Conservation (phyloP, 1,140 invertebrate genomes). For the Drosophila orosa region DNA sequence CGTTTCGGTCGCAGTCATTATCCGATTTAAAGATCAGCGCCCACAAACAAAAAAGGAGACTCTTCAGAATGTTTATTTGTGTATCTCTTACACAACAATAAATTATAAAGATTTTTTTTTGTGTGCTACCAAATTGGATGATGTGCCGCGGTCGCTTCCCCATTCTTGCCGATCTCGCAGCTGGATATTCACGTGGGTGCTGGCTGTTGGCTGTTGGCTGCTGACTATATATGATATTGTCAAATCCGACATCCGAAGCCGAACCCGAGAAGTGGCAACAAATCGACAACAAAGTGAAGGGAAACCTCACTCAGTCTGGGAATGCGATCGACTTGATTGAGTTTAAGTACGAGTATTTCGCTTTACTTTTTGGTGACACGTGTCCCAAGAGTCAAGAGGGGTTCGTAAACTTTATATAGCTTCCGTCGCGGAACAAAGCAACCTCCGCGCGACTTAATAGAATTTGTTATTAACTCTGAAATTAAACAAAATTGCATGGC, state of each 20-base stretch:
- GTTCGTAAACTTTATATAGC: slow-evolving; percentile 17
- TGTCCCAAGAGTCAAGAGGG: slow-evolving; percentile 22
- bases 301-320: slow-evolving; percentile 47
- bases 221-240: slow-evolving; percentile 49
- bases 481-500: slow-evolving; percentile 49
- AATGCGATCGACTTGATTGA: slow-evolving; percentile 57
- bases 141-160: slow-evolving; percentile 53
- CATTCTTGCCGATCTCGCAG: slow-evolving; percentile 43
- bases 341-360: slow-evolving; percentile 19
- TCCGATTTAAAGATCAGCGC: slow-evolving; percentile 55
- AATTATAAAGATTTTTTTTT: slow-evolving; percentile 37
- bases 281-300: slow-evolving; percentile 69
- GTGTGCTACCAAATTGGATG: slow-evolving; percentile 60
- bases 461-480: slow-evolving; percentile 44
- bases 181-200: slow-evolving; percentile 34
- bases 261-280: slow-evolving; percentile 48
- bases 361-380: slow-evolving; percentile 34
- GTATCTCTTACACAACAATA: slow-evolving; percentile 71
- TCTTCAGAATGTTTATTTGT: slow-evolving; percentile 68
- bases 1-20: slow-evolving; percentile 49
- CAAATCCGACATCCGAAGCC: slow-evolving; percentile 37
- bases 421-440: slow-evolving; percentile 28
- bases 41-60: slow-evolving; percentile 60
- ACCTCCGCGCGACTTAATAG: slow-evolving; percentile 16
- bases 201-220: slow-evolving; percentile 29